A percentile compares a stretch with the other conserved stretches of the same genome.
Conservation (phyloP, 2,113 vertebrate species). For the Kryptolebias marmoratus region DNA sequence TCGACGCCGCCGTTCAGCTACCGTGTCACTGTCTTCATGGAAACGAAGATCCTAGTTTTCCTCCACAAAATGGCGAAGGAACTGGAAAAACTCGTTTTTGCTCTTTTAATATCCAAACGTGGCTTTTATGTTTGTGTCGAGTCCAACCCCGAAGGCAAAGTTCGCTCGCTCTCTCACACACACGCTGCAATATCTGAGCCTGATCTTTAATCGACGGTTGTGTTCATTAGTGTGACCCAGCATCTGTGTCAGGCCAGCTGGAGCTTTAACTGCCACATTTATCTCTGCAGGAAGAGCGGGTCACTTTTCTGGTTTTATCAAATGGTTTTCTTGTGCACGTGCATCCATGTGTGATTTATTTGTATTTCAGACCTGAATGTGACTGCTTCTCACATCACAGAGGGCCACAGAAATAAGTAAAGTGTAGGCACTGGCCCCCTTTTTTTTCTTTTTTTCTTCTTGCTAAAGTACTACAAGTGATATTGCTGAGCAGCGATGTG, state of each 20-base stretch:
- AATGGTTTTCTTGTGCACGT: not conserved
- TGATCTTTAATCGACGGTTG: slow-evolving; percentile 4
- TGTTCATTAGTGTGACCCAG: not conserved
- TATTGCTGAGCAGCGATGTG: slow-evolving; percentile 8
- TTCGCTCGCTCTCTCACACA: not conserved
- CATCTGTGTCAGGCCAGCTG: not conserved
- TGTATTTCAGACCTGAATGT: slow-evolving; percentile 35
- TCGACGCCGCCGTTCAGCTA: not conserved
- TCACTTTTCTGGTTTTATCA: slow-evolving; percentile 8
- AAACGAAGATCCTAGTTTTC: too few relatives aligned
- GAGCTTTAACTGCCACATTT: slow-evolving; percentile 2
- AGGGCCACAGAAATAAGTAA: slow-evolving; percentile 52
- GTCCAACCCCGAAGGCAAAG: not conserved
- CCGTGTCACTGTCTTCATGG: not conserved
- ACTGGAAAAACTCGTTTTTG: not conserved
- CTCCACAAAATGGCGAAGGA: too few relatives aligned
- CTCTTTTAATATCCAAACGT: not conserved
- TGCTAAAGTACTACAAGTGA: slow-evolving; percentile 52
- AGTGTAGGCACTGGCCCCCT: slow-evolving; percentile 36
- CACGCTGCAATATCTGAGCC: not conserved
- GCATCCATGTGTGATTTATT: slow-evolving; percentile 33
- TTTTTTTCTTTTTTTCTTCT: slow-evolving; percentile 41
- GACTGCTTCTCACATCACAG: slow-evolving; percentile 56
- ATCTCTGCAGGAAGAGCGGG: slow-evolving; percentile 3
- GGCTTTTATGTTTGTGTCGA: not conserved